These are phyloP conservation scores for Hirudinaria manillensis DNA, from an alignment of 2,888 invertebrate species.

Conservation along the genomic window DNA sequence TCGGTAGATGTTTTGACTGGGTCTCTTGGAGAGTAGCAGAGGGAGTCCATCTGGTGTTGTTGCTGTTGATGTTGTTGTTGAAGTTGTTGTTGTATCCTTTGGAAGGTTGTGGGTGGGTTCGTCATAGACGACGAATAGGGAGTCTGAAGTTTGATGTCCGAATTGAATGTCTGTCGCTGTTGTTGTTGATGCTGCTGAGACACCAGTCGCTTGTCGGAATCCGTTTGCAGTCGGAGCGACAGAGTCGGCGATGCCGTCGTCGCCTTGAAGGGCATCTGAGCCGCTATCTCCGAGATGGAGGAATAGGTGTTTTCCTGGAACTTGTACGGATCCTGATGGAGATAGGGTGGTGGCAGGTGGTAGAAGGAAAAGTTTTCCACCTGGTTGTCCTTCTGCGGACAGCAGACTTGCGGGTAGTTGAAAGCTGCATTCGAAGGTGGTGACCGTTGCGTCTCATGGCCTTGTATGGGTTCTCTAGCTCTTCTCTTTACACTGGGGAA, in stretches of 20 bases:
- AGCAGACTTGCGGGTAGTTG: slow-evolving; percentile 3
- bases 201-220: neutral
- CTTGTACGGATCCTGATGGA: slow-evolving; percentile 12
- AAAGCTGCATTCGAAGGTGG: neutral
- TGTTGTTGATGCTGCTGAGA: slow-evolving; percentile 3
- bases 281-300: slow-evolving; percentile 21
- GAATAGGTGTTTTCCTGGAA: slow-evolving; percentile 27
- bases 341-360: neutral
- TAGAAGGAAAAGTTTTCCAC: slow-evolving; percentile 1
- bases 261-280: slow-evolving; percentile 12
- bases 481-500: no score
- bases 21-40: neutral
- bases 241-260: neutral
- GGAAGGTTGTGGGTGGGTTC: neutral
- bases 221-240: neutral
- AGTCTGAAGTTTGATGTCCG: neutral
- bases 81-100: neutral
- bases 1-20: neutral
- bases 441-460: neutral
- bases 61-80: neutral
- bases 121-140: neutral
- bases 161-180: neutral
- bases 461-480: neutral
- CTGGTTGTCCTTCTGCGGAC: neutral
- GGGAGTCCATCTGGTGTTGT: slow-evolving; percentile 1